Percentiles rank a stretch among this genome's conserved stretches.
Evolutionary conservation across 2,797 vertebrate species (phyloP).

Genomic region (Coendou prehensilis): DNA sequence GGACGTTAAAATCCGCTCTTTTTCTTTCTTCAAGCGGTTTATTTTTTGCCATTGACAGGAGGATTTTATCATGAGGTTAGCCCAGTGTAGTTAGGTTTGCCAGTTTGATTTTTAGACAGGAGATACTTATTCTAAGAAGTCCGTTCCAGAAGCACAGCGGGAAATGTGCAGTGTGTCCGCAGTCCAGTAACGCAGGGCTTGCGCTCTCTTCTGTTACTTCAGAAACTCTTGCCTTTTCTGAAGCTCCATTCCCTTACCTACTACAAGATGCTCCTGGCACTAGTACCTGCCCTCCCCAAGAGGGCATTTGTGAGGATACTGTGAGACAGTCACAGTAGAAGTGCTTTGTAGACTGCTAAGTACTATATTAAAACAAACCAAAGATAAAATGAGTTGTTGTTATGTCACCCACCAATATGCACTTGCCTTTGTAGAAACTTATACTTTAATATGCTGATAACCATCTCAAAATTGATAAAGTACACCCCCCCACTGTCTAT

Average conservation of each 20-base stretch:
- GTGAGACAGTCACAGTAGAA: not conserved
- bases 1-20: constrained; percentile 26
- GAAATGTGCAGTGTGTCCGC: not conserved
- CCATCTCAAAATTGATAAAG: not conserved
- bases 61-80: constrained; percentile 49
- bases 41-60: not conserved
- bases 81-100: not conserved
- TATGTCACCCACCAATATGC: not conserved
- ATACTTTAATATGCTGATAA: constrained; percentile 34
- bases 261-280: not conserved
- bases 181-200: not conserved
- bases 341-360: not conserved
- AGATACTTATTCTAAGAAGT: not conserved
- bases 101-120: not conserved
- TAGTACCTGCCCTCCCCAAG: not conserved
- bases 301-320: not conserved
- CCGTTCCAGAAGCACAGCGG: not conserved
- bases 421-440: constrained; percentile 6
- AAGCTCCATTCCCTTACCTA: not conserved
- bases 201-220: constrained; percentile 6
- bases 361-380: not conserved
- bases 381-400: not conserved
- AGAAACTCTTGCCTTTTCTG: constrained; percentile 17
- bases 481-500: not conserved
- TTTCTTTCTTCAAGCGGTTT: not conserved